A percentile compares a stretch with the other conserved stretches of the same genome.
These are phyloP conservation scores for Caretta caretta DNA, from an alignment of 2,113 vertebrate species.

Conservation along the genomic window DNA sequence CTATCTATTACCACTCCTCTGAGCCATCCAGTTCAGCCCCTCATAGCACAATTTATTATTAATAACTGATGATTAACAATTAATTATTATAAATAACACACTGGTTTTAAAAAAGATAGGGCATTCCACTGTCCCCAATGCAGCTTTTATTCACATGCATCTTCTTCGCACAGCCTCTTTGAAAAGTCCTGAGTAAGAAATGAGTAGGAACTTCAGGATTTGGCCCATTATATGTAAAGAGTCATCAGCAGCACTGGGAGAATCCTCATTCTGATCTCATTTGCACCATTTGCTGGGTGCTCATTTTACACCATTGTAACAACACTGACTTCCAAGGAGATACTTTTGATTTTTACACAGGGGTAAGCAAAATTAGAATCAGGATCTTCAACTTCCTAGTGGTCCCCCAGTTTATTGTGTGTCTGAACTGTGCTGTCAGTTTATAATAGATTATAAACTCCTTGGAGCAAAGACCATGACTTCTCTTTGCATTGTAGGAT, in stretches of 20 bases:
- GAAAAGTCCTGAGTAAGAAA: background rate
- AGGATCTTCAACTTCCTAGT: fast-evolving
- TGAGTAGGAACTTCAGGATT: background rate
- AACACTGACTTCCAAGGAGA: background rate
- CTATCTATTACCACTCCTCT: fast-evolving
- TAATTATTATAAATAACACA: background rate
- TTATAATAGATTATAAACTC: fast-evolving
- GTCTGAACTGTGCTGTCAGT: background rate
- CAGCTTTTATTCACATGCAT: background rate
- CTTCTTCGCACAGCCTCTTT: background rate
- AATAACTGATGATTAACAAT: background rate
- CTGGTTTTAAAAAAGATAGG: background rate
- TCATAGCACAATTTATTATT: background rate
- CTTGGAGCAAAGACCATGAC: fast-evolving
- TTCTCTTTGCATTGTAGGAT: background rate
- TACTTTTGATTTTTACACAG: background rate
- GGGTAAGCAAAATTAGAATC: background rate
- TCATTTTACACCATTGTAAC: background rate
- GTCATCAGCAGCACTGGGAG: background rate
- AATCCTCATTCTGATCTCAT: background rate
- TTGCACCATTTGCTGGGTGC: background rate
- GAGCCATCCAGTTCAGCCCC: background rate
- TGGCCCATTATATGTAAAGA: background rate
- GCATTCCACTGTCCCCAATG: background rate
- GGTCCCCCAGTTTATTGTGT: fast-evolving